Evolutionary conservation across 2,113 vertebrate genomes (phyloP), one percentile per base, ranked within the genome.

Genomic region (Lycaon pictus): DNA sequence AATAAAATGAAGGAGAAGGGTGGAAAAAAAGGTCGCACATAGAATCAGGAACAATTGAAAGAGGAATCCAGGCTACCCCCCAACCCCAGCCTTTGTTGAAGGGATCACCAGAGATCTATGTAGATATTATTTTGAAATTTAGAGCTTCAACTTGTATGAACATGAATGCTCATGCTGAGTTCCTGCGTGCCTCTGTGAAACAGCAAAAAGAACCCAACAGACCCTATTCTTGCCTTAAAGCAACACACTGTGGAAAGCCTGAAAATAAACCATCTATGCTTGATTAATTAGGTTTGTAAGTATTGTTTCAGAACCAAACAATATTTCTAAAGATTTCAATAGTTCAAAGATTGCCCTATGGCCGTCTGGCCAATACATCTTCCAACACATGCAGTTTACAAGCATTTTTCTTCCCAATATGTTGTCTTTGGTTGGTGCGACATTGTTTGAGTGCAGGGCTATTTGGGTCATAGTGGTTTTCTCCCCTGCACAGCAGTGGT

Each of bases 251-350:
- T 98, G 98, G 99, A 99, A 98, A 98, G 98, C 97, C 81, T 97
- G 98, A 98, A 98, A 98, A 99, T 98, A 98, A 97, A 98, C 98
- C 98, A 99, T 99, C 99, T 99, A 99, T 97, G 98, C 98, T 99
- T 99, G 99, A 99, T 99, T 99, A 99, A 99, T 99, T 99, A 98
- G 98, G 98, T 99, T 99, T 99, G 98, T 99, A 99, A 98, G 98
- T 98, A 99, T 99, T 99, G 99, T 99, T 98, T 98, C 97, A 97
- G 98, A 98, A 99, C 98, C 95, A 98, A 98, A 99, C 98, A 99
- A 99, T 99, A 99, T 99, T 99, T 99, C 99, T 99, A 99, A 99
- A 99, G 99, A 98, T 98, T 99, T 99, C 98, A 99, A 99, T 99
- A 99, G 98, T 99, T 99, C 99, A 99, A 99, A 99, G 99, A 98